Evolutionary conservation across 2,888 invertebrate genomes (phyloP), one percentile per base, ranked within the genome.

Genomic region (Drosophila leonis): DNA sequence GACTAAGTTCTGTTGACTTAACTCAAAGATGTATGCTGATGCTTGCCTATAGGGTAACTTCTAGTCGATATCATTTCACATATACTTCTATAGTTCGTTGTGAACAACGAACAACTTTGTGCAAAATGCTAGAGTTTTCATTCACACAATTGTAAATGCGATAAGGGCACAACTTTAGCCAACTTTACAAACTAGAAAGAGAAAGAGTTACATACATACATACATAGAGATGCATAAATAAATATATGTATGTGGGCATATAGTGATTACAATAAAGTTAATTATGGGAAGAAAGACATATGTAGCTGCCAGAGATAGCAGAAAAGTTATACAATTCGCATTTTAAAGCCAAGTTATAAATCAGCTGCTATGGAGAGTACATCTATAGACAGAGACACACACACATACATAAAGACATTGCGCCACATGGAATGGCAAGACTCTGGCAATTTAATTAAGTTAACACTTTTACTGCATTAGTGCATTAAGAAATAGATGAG

Each of bases 391-490:
- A 46, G 9, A 46, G 9, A 24, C 1, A 29, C 15, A 8, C 15
- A 46, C 9, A 12, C 0, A 46, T 0, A 46, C n/a, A n/a, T 13
- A n/a, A n/a, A n/a, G n/a, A 29, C 3, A 31, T 18, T 6, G 48
- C 48, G 59, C 65, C 73, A 65, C 56, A 61, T 65, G 55, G 60
- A 75, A 66, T 49, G 31, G 20, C 7, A 65, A 10, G 60, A 31
- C 39, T 52, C 46, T 46, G 33, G 64, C 48, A 56, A 66, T 66
- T 75, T 80, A 82, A 84, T 84, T 82, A 72, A 74, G 75, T 75
- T 75, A 83, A 84, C 85, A 88, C 73, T 80, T 77, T 80, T 85
- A 83, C 55, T 76, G 78, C 86, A 83, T 88, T 88, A 62, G 52
- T 52, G 68, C 62, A 56, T 29, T 51, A 39, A 51, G 31, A 20